Conservation (phyloP, 2,113 vertebrate genomes). For the Saguinus midas region DNA sequence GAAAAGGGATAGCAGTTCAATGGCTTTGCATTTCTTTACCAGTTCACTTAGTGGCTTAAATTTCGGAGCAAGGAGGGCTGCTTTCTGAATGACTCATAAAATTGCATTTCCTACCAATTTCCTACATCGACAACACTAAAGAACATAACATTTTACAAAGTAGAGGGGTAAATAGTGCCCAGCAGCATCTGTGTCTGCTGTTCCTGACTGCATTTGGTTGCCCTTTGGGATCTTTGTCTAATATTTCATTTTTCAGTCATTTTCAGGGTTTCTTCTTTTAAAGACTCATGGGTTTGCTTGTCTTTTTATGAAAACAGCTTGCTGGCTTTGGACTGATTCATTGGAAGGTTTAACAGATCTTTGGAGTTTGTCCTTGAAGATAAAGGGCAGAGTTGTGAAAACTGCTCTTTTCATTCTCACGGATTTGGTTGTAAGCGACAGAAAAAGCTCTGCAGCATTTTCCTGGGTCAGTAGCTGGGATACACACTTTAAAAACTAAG, state of each 20-base stretch:
- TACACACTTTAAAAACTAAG: background rate
- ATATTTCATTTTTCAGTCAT: background rate
- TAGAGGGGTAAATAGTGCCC: rapidly evolving
- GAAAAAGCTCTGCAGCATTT: background rate
- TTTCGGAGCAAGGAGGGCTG: background rate
- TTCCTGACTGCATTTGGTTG: background rate
- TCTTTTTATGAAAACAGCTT: background rate
- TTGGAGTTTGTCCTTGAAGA: background rate
- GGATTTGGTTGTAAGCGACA: background rate
- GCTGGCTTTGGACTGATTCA: background rate
- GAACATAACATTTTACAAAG: background rate
- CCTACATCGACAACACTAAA: background rate
- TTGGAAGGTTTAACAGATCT: background rate
- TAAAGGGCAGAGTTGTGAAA: background rate
- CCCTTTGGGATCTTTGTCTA: background rate
- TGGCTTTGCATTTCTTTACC: background rate
- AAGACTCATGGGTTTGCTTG: background rate
- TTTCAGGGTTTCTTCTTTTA: background rate
- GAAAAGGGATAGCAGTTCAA: rapidly evolving
- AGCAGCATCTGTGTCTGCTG: rapidly evolving
- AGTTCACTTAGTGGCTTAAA: background rate
- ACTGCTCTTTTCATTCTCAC: background rate
- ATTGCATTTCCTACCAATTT: background rate
- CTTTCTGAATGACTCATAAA: background rate
- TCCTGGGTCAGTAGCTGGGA: background rate